Evolutionary conservation across 2,888 invertebrate species (phyloP), one percentile per base, ranked within the genome.

Genomic region (Pomacea canaliculata): DNA sequence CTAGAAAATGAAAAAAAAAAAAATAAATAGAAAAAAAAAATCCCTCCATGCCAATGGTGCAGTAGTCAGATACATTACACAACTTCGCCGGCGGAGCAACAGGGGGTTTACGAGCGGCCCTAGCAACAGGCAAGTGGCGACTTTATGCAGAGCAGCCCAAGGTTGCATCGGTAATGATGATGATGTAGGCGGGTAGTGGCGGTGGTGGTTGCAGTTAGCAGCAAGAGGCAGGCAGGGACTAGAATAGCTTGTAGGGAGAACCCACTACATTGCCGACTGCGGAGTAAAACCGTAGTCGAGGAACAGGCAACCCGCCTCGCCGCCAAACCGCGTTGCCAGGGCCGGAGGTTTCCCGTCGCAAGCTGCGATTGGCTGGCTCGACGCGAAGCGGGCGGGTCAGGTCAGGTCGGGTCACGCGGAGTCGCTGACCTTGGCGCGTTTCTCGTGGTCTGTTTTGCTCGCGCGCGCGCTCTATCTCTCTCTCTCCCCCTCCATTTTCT

Each of bases 331-430:
- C 71, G 63, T 48, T 19, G 60, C 59, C 46, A 49, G 62, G 48
- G 19, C 18, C n/a, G 51, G 72, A 68, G 23, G 27, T 46, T 68
- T 68, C 48, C 68, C 37, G 19, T 59, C 27, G 59, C 60, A 27
- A 23, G n/a, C 48, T 74, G 16, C 60, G 23, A 74, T 74, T 74
- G 74, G 74, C 62, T 74, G 74, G 16, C 59, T 19, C 63, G 23
- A 49, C 60, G 46, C n/a, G 19, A 23, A n/a, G 49, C 73, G 49
- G 74, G 74, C 74, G 74, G 74, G 74, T 74, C 74, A 74, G 74
- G 74, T 60, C 69, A 74, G 74, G 74, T 76, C 67, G 67, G 70
- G 70, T 71, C 68, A 76, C 37, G 19, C 18, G 51, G 66, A 62
- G 69, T 73, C 73, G 49, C 69, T 70, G 65, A 72, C 73, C 67